Conservation (phyloP, 2,888 invertebrate genomes). For the Acheta domesticus region DNA sequence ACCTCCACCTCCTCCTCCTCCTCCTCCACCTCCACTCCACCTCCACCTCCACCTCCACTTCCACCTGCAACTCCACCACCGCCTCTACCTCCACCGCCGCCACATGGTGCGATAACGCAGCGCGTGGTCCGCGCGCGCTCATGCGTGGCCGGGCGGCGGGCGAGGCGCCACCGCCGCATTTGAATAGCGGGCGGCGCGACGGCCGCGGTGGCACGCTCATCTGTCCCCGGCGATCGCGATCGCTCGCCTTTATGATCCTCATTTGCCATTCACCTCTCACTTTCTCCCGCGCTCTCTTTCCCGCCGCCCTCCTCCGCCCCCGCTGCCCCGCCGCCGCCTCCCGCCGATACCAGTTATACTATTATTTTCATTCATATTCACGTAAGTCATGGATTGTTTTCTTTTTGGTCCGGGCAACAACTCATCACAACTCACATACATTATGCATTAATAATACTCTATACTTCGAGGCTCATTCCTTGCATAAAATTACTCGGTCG, state of each 20-base stretch:
- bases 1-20: too few relatives aligned
- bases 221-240: neutral
- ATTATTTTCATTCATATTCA: conserved; percentile 18
- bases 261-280: conserved; percentile 1
- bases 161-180: too few relatives aligned
- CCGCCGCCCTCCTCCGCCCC: neutral
- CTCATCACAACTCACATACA: neutral
- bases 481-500: conserved; percentile 3
- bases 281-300: neutral
- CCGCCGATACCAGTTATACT: neutral
- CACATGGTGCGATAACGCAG: too few relatives aligned
- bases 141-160: too few relatives aligned
- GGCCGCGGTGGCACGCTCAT: too few relatives aligned
- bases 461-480: neutral
- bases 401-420: neutral
- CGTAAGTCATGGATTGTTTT: conserved; percentile 3
- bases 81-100: neutral
- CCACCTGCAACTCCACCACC: neutral
- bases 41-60: neutral
- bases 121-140: too few relatives aligned
- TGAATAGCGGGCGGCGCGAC: too few relatives aligned
- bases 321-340: neutral
- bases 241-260: neutral
- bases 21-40: neutral
- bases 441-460: conserved; percentile 10